These are phyloP conservation scores for Lithophane semibrunnea DNA, from an alignment of 2,888 invertebrate species.

Conservation along the genomic window DNA sequence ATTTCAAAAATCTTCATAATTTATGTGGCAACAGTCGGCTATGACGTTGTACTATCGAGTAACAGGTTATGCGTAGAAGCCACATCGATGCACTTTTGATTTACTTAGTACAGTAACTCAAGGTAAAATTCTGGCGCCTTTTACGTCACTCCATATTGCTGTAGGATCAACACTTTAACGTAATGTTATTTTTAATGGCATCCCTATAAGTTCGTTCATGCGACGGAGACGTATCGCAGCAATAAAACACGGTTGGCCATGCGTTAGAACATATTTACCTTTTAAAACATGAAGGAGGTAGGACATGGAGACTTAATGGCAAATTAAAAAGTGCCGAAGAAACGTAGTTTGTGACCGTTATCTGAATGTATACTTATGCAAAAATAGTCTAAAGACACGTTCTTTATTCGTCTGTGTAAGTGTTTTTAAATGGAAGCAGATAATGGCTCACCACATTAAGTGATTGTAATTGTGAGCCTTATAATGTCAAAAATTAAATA, in stretches of 20 bases:
- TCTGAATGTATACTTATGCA: neutral
- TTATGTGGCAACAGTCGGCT: neutral
- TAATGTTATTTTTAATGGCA: conserved; percentile 40
- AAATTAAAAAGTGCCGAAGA: neutral
- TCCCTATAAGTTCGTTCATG: conserved; percentile 35
- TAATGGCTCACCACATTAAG: neutral
- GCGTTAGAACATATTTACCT: conserved; percentile 51
- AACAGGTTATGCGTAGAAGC: too few species aligned
- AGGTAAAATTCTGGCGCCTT: neutral
- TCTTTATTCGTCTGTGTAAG: neutral
- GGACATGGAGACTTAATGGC: conserved; percentile 4
- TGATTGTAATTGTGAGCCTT: too few species aligned
- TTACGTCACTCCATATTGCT: neutral
- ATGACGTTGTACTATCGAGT: neutral
- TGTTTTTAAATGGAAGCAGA: neutral
- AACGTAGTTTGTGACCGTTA: neutral
- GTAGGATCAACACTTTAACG: neutral
- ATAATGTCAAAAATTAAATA: neutral
- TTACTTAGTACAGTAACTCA: too few species aligned
- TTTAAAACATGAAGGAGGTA: conserved; percentile 13
- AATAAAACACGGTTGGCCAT: conserved; percentile 43
- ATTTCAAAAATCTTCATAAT: neutral
- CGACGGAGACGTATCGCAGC: conserved; percentile 45
- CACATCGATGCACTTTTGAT: neutral
- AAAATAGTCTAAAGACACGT: neutral